Evolutionary conservation across 2,113 vertebrate genomes (phyloP).

Genomic region (Hemibagrus wyckioides): DNA sequence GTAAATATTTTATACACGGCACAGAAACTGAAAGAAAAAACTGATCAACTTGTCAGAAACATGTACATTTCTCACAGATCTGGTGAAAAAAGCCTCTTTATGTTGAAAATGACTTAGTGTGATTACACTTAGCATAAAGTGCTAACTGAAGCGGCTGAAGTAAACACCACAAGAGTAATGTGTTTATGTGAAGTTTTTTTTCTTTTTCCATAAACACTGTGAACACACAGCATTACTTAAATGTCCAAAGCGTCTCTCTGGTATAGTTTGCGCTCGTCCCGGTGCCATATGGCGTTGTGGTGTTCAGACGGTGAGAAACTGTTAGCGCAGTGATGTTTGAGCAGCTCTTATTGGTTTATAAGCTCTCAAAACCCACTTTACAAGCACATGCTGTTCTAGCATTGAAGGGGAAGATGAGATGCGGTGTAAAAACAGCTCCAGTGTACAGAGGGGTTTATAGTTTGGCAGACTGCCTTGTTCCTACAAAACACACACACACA

Average conservation of each 20-base stretch:
- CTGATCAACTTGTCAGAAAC: no score
- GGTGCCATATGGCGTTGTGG: slow-evolving; percentile 28
- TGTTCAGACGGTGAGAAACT: slow-evolving; percentile 1
- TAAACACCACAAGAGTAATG: background rate
- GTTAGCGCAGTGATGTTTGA: slow-evolving; percentile 26
- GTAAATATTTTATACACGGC: background rate
- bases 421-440: slow-evolving; percentile 28
- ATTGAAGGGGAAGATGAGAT: background rate
- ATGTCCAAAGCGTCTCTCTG: slow-evolving; percentile 9
- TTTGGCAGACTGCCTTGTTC: background rate
- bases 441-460: slow-evolving; percentile 10
- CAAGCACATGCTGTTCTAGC: slow-evolving; percentile 30
- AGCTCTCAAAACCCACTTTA: slow-evolving; percentile 30
- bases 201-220: background rate
- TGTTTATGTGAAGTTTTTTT: background rate
- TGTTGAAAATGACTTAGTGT: background rate
- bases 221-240: slow-evolving; percentile 1
- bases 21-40: no score
- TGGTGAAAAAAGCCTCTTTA: background rate
- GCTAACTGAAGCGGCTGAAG: background rate
- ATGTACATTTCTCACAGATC: no score
- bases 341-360: slow-evolving; percentile 32
- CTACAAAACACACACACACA: background rate
- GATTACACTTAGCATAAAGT: background rate
- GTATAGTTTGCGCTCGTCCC: background rate